Evolutionary conservation across 2,797 vertebrate species (phyloP), one percentile per base, ranked within the genome.

Genomic region (Ceyx erithaca): DNA sequence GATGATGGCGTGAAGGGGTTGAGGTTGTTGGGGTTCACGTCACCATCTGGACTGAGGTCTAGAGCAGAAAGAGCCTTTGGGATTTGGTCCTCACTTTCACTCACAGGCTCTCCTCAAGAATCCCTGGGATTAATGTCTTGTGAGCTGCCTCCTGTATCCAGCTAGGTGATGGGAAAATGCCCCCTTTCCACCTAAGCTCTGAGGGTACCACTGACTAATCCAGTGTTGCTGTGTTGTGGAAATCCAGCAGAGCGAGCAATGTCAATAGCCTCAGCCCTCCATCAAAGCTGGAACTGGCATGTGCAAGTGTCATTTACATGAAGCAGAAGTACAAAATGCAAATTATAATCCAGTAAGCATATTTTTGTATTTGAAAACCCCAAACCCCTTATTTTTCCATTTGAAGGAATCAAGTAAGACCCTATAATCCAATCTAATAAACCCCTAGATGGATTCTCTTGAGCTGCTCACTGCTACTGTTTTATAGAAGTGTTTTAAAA

Each of bases 351-450:
- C 69, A 86, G 81, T 66, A 72, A 67, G 83, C 81, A 58, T 59
- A n/a, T 57, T 79, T 81, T 31, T 7, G 0, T 57, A 28, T 72
- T 58, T 58, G 48, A 43, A 90, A 92, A 40, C 31, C 51, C 59
- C 78, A 89, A 91, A 12, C 71, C 62, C 55, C 71, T 79, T 62
- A 67, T 71, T 89, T 87, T 91, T 63, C 58, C 55, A 81, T 83
- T 87, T 78, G 70, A 72, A 83, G 73, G 87, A 72, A 46, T 72
- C 41, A n/a, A 57, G 57, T 41, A 57, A 85, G 75, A 58, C 52
- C 71, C 87, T 67, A 12, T 85, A 92, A 90, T 84, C 87, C 85
- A 84, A 35, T 49, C 35, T 81, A 61, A 91, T 88, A 87, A 92
- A 69, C 40, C 77, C 66, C 48, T 59, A 62, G 70, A 73, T 40